Evolutionary conservation across 1,140 invertebrate species (phyloP), one percentile per base, ranked within the genome.

Genomic region (Ditylenchus dipsaci): DNA sequence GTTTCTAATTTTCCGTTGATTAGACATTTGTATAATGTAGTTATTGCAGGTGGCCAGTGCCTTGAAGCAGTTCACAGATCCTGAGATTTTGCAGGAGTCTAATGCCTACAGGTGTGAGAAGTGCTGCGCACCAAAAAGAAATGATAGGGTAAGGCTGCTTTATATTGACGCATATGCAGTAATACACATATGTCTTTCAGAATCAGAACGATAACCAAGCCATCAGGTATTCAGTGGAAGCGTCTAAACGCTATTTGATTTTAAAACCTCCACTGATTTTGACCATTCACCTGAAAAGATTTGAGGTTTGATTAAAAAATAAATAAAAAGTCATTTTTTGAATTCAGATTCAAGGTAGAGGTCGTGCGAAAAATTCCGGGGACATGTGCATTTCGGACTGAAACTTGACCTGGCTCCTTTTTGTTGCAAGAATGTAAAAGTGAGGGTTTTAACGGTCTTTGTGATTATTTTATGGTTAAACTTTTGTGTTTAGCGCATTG

Each of bases 231-330:
- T n/a, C 91, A 1, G 78, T 80, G 5, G 76, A 76, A 82, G 91
- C 92, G 42, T 91, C 89, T 1, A 95, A 95, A 83, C 90, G 95
- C 81, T 89, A 95, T 80, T 86, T 95, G 1, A 89, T 98, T 15
- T 90, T 90, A 66, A 88, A 88, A 78, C 92, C 93, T 30, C 95
- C 95, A 1, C 89, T 92, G 3, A 89, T 97, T 67, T 86, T 98
- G 0, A 97, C 96, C 33, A 84, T 97, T 21, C 95, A 97, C 82
- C 84, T 98, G 57, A 97, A 98, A 84, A 84, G 95, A 49, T 88
- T 38, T 38, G 33, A 38, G 33, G 33, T 38, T 38, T 38, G 11
- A 3, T 38, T 38, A 38, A 38, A 38, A 11, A 3, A 88, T 82
- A 85, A 86, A 76, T 86, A 87, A 83, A 85, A 86, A 68, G 73